phyloP scores from a whole-genome alignment of 1,140 invertebrate species.

The Protaetia brevitarsis region DNA sequence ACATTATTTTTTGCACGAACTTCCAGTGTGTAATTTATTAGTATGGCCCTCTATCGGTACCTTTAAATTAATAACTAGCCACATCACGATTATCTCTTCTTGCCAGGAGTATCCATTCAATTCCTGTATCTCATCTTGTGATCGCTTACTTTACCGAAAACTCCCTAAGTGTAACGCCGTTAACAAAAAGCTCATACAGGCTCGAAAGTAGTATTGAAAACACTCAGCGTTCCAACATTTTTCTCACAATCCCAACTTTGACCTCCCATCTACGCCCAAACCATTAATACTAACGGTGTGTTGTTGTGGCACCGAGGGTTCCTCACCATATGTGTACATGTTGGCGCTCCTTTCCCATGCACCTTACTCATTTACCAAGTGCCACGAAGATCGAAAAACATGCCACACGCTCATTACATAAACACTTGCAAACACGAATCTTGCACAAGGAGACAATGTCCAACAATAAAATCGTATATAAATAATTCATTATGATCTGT shows the following conservation, averaged over 20 bases:
- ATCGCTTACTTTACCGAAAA: background rate
- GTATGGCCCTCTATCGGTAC: no score
- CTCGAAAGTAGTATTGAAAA: background rate
- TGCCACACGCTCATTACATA: background rate
- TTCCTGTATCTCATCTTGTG: background rate
- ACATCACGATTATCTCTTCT: background rate
- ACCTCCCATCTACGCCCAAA: constrained; percentile 1
- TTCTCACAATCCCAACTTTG: constrained; percentile 7
- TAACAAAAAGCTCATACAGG: background rate
- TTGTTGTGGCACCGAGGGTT: background rate
- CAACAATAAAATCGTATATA: constrained; percentile 18
- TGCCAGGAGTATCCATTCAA: background rate
- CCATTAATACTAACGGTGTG: background rate
- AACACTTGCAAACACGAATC: background rate
- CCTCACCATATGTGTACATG: background rate
- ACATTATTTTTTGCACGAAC: no score
- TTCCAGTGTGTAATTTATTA: no score
- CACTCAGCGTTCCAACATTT: background rate
- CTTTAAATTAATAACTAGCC: no score
- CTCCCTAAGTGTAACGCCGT: background rate
- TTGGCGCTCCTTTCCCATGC: background rate
- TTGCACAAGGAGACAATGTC: background rate
- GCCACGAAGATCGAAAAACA: background rate
- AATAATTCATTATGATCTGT: constrained; percentile 15
- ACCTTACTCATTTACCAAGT: background rate